phyloP scores from a whole-genome alignment of 2,113 vertebrate species.

The Phoenicopterus ruber region DNA sequence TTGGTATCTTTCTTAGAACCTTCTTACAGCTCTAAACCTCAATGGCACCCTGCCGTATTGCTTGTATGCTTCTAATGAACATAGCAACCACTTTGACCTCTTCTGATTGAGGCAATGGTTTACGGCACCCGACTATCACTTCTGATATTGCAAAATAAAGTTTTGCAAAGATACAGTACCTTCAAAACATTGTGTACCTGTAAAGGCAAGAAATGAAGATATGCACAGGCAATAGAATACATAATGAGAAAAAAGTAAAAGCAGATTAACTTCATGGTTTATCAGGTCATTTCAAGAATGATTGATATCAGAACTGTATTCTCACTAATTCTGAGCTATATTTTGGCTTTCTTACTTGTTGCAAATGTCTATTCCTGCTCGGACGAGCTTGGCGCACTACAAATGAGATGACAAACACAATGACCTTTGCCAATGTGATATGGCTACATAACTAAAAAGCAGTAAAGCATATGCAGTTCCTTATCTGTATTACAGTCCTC shows the following conservation, averaged over 20 bases:
- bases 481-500: neutral
- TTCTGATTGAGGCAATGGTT: neutral
- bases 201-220: neutral
- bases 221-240: neutral
- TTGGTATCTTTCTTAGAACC: neutral
- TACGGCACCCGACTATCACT: rapidly evolving
- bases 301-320: neutral
- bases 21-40: neutral
- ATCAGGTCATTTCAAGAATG: neutral
- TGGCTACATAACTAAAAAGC: neutral
- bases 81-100: neutral
- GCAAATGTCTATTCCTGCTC: neutral
- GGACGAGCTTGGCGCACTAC: neutral
- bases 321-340: neutral
- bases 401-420: neutral
- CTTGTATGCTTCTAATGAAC: neutral
- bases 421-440: neutral
- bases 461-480: neutral
- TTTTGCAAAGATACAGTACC: neutral
- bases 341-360: neutral
- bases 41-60: neutral
- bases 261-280: neutral
- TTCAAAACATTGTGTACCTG: neutral
- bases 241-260: neutral
- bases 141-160: neutral